Conservation (phyloP, 2,888 invertebrate species). For the Hecatera dysodea region DNA sequence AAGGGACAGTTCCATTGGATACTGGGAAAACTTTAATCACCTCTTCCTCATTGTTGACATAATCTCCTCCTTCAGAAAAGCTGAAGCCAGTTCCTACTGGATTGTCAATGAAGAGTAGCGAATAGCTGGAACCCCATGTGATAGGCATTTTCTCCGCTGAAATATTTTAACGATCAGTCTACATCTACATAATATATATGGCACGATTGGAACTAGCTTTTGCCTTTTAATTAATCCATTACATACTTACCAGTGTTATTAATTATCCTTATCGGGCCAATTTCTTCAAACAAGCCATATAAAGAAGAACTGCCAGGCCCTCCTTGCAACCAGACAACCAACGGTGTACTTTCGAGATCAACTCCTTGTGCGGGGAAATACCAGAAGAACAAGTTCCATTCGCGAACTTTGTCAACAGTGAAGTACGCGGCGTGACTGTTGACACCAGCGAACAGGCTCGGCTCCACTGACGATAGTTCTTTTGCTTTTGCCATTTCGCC, state of each 20-base stretch:
- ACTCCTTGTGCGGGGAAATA: slow-evolving; percentile 91
- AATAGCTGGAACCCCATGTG: slow-evolving; percentile 70
- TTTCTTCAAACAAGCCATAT: slow-evolving; percentile 85
- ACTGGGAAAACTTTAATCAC: slow-evolving; percentile 1
- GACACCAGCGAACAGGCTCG: slow-evolving; percentile 48
- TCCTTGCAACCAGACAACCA: slow-evolving; percentile 85
- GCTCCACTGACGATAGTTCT: slow-evolving; percentile 48
- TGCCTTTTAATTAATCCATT: too few species aligned
- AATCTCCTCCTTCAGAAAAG: slow-evolving; percentile 37
- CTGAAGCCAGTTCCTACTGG: slow-evolving; percentile 85
- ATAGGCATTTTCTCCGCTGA: slow-evolving; percentile 46
- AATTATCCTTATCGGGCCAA: slow-evolving; percentile 71
- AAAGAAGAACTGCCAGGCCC: slow-evolving; percentile 84
- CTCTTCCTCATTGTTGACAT: slow-evolving; percentile 58
- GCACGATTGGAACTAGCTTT: background rate
- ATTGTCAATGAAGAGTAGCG: slow-evolving; percentile 90
- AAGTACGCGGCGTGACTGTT: slow-evolving; percentile 62
- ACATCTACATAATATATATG: background rate
- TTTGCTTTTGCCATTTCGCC: slow-evolving; percentile 46
- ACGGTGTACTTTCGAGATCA: slow-evolving; percentile 75
- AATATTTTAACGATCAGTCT: background rate
- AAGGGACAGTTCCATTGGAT: slow-evolving; percentile 72
- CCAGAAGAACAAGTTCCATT: slow-evolving; percentile 94
- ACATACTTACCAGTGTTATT: slow-evolving; percentile 25
- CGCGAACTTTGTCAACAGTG: slow-evolving; percentile 92